These are phyloP conservation scores for Vimba vimba DNA, from an alignment of 2,113 vertebrate species.

Conservation along the genomic window DNA sequence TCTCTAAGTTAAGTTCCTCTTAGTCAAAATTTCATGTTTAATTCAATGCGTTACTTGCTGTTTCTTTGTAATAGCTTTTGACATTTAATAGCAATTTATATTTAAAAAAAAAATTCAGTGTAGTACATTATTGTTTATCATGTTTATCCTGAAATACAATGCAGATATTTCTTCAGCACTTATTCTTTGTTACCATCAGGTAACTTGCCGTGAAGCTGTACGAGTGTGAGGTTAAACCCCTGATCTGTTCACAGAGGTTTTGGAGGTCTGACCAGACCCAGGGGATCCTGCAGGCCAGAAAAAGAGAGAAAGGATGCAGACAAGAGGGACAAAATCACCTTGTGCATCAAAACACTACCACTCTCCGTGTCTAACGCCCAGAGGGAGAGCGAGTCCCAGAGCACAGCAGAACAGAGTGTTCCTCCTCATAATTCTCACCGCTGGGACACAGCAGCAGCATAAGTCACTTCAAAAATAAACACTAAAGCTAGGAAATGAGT, in stretches of 20 bases:
- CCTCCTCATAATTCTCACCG: slow-evolving; percentile 25
- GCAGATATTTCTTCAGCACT: not conserved
- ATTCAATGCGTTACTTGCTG: too few relatives aligned
- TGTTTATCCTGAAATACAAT: not conserved
- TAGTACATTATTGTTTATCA: not conserved
- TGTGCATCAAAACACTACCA: not conserved
- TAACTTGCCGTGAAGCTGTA: not conserved
- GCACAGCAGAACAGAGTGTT: slow-evolving; percentile 16
- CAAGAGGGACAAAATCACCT: not conserved
- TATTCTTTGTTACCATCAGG: not conserved
- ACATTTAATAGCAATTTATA: too few relatives aligned
- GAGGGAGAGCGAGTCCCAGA: not conserved
- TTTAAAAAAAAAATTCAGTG: too few relatives aligned
- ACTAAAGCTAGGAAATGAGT: slow-evolving; percentile 41
- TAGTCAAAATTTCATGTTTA: not conserved
- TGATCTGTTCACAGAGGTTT: slow-evolving; percentile 2
- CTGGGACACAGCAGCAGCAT: not conserved
- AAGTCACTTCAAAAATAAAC: slow-evolving; percentile 27
- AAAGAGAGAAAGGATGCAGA: not conserved
- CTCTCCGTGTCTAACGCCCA: not conserved
- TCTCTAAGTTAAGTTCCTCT: not conserved
- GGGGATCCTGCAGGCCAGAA: not conserved
- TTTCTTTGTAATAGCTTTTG: too few relatives aligned
- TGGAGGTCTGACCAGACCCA: not conserved
- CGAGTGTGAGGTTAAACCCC: not conserved